Base-by-base conservation (phyloP, 2,888 invertebrate species). In the Pachycephus smyrnensis region DNA sequence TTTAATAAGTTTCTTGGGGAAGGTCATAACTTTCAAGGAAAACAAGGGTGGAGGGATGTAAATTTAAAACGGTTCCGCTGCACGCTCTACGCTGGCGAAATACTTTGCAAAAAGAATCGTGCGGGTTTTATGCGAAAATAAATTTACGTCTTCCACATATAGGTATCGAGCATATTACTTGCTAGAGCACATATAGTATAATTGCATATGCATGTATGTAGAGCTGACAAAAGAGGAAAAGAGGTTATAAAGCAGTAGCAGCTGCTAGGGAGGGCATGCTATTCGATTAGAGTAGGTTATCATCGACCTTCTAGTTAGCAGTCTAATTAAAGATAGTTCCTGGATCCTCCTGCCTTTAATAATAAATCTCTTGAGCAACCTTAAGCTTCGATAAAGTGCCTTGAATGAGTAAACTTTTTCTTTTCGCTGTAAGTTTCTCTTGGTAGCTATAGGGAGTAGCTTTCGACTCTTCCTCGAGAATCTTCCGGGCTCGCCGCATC, bases 1-100 rank as follows among this genome's bases (percentile, higher is more conserved):
- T 90, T 91, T 90, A 91, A 91, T 90, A 90, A 91, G 89, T 91
- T 90, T 86, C 87, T 83, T 81, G 11, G 15, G 36, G 84, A 83
- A 80, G 86, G 83, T 86, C 88, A 83, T 88, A 89, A 89, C 88
- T 89, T 89, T 80, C 77, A 80, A 75, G 77, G 85, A 85, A 84
- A 88, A 88, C 85, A 88, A 85, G 74, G 75, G 75, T 73, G 75
- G 73, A 80, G 80, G 78, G 80, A 81, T 82, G 79, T 84, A 83
- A 88, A 89, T 88, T 88, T 87, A 88, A 83, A 86, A 83, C 80
- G 83, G 84, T 15, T 32, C 30, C 69, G 30, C 69, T 32, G 32
- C 69, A 15, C 15, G 40, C 15, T 15, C 40, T 6, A 15, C 40
- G 15, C 40, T 81, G 35, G 78, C 76, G 77, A 82, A 83, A 79